phyloP scores from a whole-genome alignment of 2,113 vertebrate species.

The Mirza zaza region DNA sequence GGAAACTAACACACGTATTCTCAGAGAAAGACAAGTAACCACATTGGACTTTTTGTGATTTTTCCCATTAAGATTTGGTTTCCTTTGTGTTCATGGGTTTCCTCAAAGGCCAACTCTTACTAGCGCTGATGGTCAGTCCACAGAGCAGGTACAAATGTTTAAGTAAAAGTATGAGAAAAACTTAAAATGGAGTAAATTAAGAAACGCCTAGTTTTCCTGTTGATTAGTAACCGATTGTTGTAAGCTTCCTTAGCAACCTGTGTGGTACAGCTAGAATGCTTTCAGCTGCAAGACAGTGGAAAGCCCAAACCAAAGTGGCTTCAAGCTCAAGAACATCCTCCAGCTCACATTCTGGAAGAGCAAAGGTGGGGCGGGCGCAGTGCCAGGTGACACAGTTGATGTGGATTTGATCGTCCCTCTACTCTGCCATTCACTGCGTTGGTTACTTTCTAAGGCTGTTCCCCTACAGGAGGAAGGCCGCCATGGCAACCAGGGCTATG shows the following conservation, averaged over 20 bases:
- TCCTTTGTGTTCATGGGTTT: background rate
- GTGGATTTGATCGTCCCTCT: background rate
- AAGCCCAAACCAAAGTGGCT: background rate
- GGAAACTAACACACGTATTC: background rate
- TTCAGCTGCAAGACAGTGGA: background rate
- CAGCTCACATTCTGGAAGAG: background rate
- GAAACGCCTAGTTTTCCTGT: background rate
- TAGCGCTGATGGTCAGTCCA: background rate
- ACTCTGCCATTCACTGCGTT: background rate
- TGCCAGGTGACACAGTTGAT: background rate
- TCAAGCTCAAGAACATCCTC: background rate
- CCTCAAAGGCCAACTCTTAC: background rate
- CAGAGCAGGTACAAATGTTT: background rate
- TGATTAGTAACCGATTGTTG: background rate
- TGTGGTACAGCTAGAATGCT: background rate
- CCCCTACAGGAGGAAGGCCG: background rate
- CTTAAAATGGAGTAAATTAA: conserved; percentile 14
- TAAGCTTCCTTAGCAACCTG: background rate
- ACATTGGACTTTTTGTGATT: background rate
- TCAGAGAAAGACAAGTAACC: background rate
- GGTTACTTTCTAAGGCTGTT: background rate
- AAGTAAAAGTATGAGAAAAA: conserved; percentile 4
- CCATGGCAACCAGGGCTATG: background rate
- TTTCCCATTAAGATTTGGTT: background rate
- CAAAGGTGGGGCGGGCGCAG: background rate